Evolutionary conservation across 1,140 invertebrate species (phyloP), one percentile per base, ranked within the genome.

Genomic region (Hyles euphorbiae): DNA sequence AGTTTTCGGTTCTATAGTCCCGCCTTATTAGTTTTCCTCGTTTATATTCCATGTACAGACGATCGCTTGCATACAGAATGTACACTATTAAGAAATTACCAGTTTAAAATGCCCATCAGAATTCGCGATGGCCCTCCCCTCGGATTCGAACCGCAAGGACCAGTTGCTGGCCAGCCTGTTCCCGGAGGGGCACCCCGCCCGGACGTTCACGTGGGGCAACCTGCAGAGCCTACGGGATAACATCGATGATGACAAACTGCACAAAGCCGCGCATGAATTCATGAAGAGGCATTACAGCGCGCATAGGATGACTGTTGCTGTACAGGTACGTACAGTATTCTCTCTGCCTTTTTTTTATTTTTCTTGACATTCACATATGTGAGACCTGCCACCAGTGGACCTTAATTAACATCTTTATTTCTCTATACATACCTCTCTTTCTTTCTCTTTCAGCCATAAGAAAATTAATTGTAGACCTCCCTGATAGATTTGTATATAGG

Each of bases 121-220:
- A 83, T 97, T 96, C 83, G 92, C 94, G 68, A 93, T 95, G 88
- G 91, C 93, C 3, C 66, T 93, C 7, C 91, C 93, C 3, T 92
- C 91, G 7, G 95, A 97, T 77, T 81, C 79, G 2, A 90, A 91
- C 68, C 90, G 95, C 59, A 92, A 92, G 57, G 92, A 96, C 70
- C 95, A 97, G 88, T 66, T 98, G 32, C 82, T 97, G 53, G 91
- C 90, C 11, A 91, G 89, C 48, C 81, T 95, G 46, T 94, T 94
- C 34, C 91, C 92, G 51, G 68, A 86, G 4, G 90, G 91, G 34
- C 94, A 95, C 83, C 96, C 96, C 0, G 94, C 94, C 33, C 89
- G 91, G 11, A 94, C 93, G 56, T 98, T 98, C 80, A 90, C 93
- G n/a, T 97, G 95, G 94, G 97, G 97, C 61, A 96, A 96, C 88